Evolutionary conservation across 2,113 vertebrate species (phyloP).

Genomic region (Amazona vittata): DNA sequence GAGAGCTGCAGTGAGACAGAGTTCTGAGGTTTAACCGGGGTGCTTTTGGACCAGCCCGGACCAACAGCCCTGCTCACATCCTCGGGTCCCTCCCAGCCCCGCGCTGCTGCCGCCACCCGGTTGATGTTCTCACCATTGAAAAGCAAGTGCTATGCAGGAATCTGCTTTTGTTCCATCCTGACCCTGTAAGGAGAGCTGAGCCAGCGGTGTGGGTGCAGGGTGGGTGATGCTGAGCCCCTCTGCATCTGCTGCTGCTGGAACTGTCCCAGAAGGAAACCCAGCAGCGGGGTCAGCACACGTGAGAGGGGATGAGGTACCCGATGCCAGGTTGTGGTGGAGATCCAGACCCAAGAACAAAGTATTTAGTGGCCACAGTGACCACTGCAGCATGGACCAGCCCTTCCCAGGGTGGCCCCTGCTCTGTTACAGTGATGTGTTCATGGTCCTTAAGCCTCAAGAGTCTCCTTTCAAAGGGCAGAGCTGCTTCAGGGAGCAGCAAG

Average conservation of each 20-base stretch:
- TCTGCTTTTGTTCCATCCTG: not conserved
- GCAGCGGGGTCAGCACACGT: fast-evolving
- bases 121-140: no score
- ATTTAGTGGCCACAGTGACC: not conserved
- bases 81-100: not conserved
- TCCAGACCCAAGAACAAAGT: not conserved
- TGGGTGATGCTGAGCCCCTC: not conserved
- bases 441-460: not conserved
- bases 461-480: not conserved
- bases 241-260: fast-evolving
- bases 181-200: not conserved
- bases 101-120: fast-evolving
- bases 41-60: fast-evolving
- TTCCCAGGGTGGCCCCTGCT: not conserved
- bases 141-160: fast-evolving
- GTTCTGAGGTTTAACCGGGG: not conserved
- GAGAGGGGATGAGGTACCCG: fast-evolving
- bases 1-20: not conserved
- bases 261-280: fast-evolving
- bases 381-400: fast-evolving
- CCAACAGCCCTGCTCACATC: not conserved
- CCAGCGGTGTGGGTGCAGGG: not conserved
- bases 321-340: not conserved
- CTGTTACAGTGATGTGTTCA: fast-evolving
- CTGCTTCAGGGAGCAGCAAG: not conserved